Conservation (phyloP, 2,797 vertebrate genomes). For the Sebastes oblongus region DNA sequence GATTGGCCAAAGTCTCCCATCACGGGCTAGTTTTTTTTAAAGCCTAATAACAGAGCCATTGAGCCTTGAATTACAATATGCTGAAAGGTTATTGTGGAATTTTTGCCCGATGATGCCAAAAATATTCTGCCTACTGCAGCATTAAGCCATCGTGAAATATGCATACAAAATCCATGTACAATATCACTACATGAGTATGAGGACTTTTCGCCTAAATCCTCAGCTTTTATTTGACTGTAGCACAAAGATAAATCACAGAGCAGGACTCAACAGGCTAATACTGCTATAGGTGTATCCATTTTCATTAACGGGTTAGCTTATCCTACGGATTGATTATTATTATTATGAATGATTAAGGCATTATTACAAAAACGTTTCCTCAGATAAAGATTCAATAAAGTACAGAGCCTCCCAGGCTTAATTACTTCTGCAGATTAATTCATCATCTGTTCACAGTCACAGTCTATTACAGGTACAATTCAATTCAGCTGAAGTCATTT, state of each 20-base stretch:
- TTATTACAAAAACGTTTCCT: constrained; percentile 46
- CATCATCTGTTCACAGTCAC: constrained; percentile 53
- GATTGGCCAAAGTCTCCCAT: too few species aligned
- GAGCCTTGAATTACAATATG: too few species aligned
- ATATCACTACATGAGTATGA: constrained; percentile 8
- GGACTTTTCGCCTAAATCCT: constrained; percentile 20
- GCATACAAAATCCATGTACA: background rate
- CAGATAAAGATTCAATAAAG: constrained; percentile 67
- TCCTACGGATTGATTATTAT: constrained; percentile 42
- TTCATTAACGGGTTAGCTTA: constrained; percentile 47
- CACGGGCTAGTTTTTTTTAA: too few species aligned
- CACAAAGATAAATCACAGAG: constrained; percentile 21
- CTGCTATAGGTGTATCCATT: constrained; percentile 10
- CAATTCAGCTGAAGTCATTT: constrained; percentile 35
- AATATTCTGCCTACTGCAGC: too few species aligned
- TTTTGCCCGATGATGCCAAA: too few species aligned
- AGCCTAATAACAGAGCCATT: too few species aligned
- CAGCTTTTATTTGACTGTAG: constrained; percentile 31
- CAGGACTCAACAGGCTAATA: background rate
- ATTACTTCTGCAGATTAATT: constrained; percentile 62
- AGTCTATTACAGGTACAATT: constrained; percentile 64
- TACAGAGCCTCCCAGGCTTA: constrained; percentile 55
- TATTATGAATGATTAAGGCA: constrained; percentile 59
- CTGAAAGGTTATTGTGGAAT: too few species aligned
- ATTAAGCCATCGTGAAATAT: constrained; percentile 7